phyloP scores from a whole-genome alignment of 2,797 vertebrate species.

The Lutjanus argentimaculatus region DNA sequence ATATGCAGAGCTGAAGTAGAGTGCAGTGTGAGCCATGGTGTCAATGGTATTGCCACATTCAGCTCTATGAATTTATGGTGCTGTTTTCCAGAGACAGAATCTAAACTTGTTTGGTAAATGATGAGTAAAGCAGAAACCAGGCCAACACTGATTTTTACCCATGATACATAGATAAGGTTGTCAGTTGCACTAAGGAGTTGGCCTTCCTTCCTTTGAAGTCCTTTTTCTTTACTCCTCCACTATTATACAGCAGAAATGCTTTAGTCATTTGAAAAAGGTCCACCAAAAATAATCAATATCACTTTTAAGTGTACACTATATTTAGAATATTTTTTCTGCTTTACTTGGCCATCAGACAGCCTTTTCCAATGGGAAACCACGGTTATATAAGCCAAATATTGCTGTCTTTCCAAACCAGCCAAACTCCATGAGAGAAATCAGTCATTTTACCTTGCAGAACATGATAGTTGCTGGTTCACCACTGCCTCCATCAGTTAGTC shows the following conservation, averaged over 20 bases:
- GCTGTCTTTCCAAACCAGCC: too few species aligned
- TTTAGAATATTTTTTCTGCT: too few species aligned
- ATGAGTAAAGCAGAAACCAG: neutral
- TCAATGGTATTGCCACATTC: slow-evolving; percentile 8
- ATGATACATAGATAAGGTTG: neutral
- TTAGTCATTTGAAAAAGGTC: too few species aligned
- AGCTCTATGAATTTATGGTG: slow-evolving; percentile 11
- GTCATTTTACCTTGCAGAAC: too few species aligned
- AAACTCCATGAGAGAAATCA: too few species aligned
- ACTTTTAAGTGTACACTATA: too few species aligned
- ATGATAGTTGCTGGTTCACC: too few species aligned
- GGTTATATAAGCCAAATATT: too few species aligned
- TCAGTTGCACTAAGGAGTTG: neutral
- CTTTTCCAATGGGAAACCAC: too few species aligned
- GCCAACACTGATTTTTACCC: neutral
- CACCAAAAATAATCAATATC: too few species aligned
- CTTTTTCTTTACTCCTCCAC: neutral
- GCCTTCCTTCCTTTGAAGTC: neutral
- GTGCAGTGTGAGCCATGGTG: slow-evolving; percentile 25
- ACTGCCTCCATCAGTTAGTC: too few species aligned
- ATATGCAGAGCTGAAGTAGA: slow-evolving; percentile 5
- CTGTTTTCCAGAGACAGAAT: slow-evolving; percentile 18
- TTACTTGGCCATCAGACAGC: too few species aligned
- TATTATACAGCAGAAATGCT: neutral
- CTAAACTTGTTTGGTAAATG: slow-evolving; percentile 11